Conservation (phyloP, 2,113 vertebrate genomes). For the Tylochromis polylepis region DNA sequence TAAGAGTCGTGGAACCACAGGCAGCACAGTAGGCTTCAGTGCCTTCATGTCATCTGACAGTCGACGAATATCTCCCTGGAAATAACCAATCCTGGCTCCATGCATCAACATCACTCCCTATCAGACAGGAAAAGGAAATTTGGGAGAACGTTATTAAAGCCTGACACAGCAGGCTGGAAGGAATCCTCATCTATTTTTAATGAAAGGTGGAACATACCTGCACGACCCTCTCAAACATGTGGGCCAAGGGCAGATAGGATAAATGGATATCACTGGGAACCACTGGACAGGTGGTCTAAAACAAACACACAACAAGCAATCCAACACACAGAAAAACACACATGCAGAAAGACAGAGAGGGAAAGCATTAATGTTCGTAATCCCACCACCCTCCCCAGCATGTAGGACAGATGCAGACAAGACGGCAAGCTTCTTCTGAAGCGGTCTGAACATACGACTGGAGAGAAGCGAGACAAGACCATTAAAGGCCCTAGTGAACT, state of each 20-base stretch:
- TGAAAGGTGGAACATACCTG: conserved; percentile 54
- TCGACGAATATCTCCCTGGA: conserved; percentile 90
- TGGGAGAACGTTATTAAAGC: not conserved
- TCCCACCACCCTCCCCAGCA: conserved; percentile 39
- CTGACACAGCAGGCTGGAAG: not conserved
- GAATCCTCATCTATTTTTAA: not conserved
- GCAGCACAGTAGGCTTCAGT: conserved; percentile 89
- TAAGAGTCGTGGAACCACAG: conserved; percentile 88
- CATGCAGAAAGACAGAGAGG: not conserved
- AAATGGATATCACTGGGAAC: conserved; percentile 56
- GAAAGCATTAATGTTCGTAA: not conserved
- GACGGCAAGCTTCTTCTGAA: conserved; percentile 26
- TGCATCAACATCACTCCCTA: conserved; percentile 84
- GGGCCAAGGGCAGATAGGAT: conserved; percentile 79
- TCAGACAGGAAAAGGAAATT: not conserved
- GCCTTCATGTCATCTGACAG: conserved; percentile 88
- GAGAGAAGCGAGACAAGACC: not conserved
- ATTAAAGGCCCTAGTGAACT: not conserved
- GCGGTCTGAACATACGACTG: not conserved
- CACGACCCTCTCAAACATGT: conserved; percentile 77
- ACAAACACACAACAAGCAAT: not conserved
- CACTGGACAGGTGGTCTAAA: conserved; percentile 56
- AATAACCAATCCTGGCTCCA: conserved; percentile 89
- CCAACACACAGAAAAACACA: not conserved
- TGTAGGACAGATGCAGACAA: conserved; percentile 46